These are phyloP conservation scores for Seriola quinqueradiata DNA, from an alignment of 2,113 vertebrate species.

Conservation along the genomic window DNA sequence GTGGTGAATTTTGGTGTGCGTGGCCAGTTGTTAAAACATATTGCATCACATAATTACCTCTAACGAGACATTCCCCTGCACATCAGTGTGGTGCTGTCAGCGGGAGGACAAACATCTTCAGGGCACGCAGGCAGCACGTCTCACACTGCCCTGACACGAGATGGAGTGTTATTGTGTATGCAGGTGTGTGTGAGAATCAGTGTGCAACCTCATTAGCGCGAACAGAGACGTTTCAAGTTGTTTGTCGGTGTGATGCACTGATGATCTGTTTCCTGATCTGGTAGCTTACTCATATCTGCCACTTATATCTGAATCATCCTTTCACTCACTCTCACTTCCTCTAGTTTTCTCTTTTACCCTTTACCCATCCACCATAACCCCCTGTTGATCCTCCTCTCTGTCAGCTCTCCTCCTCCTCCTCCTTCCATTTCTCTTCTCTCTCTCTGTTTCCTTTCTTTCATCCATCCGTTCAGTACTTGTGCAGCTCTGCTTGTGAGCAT, in stretches of 20 bases:
- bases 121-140: constrained; percentile 22
- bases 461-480: constrained; percentile 15
- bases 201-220: constrained; percentile 4
- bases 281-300: background rate
- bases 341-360: background rate
- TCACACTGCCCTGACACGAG: background rate
- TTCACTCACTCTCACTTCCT: constrained; percentile 10
- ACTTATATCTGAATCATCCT: background rate
- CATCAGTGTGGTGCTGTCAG: constrained; percentile 31
- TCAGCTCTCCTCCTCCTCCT: background rate
- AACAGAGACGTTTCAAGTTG: constrained; percentile 1
- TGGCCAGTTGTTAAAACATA: constrained; percentile 58
- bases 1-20: constrained; percentile 16
- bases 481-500: constrained; percentile 40
- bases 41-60: constrained; percentile 52
- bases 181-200: background rate
- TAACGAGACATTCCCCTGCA: constrained; percentile 31
- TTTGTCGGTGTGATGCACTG: constrained; percentile 14
- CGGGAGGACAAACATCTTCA: constrained; percentile 27
- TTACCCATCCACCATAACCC: background rate
- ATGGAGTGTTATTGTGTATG: background rate
- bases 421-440: constrained; percentile 12
- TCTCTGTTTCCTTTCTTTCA: constrained; percentile 12
- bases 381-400: constrained; percentile 4
- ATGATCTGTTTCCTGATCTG: background rate